These are phyloP conservation scores for Melanophora roralis DNA, from an alignment of 2,888 invertebrate species.

Conservation along the genomic window DNA sequence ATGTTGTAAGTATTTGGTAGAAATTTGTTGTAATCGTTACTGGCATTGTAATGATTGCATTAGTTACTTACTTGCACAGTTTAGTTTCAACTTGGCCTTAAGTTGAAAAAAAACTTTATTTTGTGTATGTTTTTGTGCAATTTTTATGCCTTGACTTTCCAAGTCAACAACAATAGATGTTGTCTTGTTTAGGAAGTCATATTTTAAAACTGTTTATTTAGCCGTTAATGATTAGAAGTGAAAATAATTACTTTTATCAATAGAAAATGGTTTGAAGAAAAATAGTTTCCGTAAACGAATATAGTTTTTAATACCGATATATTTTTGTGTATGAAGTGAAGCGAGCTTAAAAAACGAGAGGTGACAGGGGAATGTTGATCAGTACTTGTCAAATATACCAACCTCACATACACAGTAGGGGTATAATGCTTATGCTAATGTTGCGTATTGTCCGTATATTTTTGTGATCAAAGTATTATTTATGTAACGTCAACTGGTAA, in stretches of 20 bases:
- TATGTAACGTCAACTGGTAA: too few species aligned
- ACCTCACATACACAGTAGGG: too few species aligned
- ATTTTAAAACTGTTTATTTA: slow-evolving; percentile 1
- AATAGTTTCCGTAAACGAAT: too few species aligned
- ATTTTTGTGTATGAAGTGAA: too few species aligned
- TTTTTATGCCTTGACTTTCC: neutral
- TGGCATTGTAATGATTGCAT: slow-evolving; percentile 38
- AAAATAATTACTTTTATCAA: neutral
- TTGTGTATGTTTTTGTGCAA: neutral
- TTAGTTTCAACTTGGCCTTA: slow-evolving; percentile 4
- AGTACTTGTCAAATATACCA: too few species aligned
- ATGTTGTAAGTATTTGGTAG: slow-evolving; percentile 10
- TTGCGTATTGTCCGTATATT: too few species aligned
- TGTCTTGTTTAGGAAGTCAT: slow-evolving; percentile 27
- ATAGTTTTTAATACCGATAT: too few species aligned
- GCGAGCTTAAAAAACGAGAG: too few species aligned
- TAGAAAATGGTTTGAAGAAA: neutral
- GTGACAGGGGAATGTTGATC: too few species aligned
- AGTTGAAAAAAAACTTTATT: neutral
- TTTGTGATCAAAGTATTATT: too few species aligned
- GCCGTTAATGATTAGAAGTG: neutral
- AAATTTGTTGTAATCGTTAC: slow-evolving; percentile 25
- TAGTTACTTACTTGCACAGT: neutral
- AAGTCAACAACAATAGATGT: slow-evolving; percentile 16
- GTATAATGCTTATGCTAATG: too few species aligned